Percentiles rank a stretch among this genome's conserved stretches.
Conservation (phyloP, 2,113 vertebrate genomes). For the Corythornis cristatus region DNA sequence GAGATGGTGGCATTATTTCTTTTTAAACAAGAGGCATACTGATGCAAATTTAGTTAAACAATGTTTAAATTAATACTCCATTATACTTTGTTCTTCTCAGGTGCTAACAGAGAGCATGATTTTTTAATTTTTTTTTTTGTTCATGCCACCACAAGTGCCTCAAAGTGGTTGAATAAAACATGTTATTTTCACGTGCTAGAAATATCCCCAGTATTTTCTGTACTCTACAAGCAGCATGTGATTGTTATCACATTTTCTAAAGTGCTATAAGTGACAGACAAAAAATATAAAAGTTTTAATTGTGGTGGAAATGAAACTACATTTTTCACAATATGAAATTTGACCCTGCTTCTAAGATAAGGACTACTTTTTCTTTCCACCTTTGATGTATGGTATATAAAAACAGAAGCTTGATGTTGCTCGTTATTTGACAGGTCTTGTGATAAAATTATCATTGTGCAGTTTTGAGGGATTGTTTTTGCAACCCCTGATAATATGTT, state of each 20-base stretch:
- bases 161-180: conserved; percentile 22
- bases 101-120: not conserved
- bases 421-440: not conserved
- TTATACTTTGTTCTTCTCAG: not conserved
- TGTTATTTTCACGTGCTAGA: conserved; percentile 25
- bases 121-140: not conserved
- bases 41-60: not conserved
- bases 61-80: not conserved
- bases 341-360: not conserved
- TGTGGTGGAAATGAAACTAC: not conserved
- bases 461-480: not conserved
- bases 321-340: not conserved
- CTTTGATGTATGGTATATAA: not conserved
- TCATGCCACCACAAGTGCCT: not conserved
- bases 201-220: conserved; percentile 18
- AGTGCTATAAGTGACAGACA: not conserved
- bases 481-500: not conserved
- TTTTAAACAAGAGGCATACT: not conserved
- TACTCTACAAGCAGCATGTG: not conserved
- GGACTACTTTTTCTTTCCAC: not conserved
- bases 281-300: conserved; percentile 1
- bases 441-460: not conserved
- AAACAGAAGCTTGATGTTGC: fast-evolving
- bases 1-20: not conserved
- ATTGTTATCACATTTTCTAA: not conserved